These are phyloP conservation scores for Indicator maculatus DNA, from an alignment of 2,113 vertebrate genomes.

Conservation along the genomic window DNA sequence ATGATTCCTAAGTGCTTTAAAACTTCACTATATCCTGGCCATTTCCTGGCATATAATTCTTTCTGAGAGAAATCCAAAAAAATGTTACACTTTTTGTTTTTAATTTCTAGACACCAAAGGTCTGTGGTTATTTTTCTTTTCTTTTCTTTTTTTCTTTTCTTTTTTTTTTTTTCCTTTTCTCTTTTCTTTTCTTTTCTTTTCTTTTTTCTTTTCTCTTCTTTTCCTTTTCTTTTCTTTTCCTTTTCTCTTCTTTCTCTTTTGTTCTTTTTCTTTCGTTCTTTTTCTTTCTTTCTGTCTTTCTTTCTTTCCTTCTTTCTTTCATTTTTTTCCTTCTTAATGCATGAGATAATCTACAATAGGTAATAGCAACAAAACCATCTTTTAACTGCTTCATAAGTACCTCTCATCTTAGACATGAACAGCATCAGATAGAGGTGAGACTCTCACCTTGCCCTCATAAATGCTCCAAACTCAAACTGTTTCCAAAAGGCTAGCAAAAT, in stretches of 20 bases:
- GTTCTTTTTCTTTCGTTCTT: no score
- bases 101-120: not conserved
- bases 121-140: no score
- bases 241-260: no score
- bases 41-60: not conserved
- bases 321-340: not conserved
- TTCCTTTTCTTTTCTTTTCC: no score
- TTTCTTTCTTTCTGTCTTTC: no score
- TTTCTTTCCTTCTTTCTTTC: no score
- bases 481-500: not conserved
- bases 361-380: not conserved
- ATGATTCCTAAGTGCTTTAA: not conserved
- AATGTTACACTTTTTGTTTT: fast-evolving
- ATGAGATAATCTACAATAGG: not conserved
- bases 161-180: no score
- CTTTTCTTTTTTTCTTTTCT: no score
- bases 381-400: not conserved
- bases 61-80: not conserved
- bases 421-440: not conserved
- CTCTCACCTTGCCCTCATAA: not conserved
- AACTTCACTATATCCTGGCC: not conserved
- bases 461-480: not conserved
- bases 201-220: no score
- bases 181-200: no score
- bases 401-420: not conserved